Evolutionary conservation across 2,797 vertebrate genomes (phyloP).

Genomic region (Hoplostethus mediterraneus): DNA sequence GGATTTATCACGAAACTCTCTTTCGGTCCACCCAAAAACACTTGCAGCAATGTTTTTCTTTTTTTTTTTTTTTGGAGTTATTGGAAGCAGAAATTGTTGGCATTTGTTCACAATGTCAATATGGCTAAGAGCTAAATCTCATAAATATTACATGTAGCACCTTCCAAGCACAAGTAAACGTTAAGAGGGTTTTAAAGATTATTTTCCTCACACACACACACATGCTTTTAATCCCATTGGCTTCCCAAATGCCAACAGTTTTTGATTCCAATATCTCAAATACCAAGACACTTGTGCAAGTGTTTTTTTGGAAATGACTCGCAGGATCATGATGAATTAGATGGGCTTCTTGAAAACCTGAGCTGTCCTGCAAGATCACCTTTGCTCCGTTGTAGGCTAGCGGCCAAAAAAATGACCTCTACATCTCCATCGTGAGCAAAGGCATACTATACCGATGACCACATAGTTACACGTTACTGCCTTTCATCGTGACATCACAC

Average conservation of each 20-base stretch:
- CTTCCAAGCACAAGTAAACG: not conserved
- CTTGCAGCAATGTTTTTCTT: not conserved
- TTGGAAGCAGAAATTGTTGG: slow-evolving; percentile 9
- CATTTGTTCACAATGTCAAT: slow-evolving; percentile 21
- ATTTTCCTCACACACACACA: slow-evolving; percentile 20
- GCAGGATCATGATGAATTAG: slow-evolving; percentile 2
- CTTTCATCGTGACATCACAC: slow-evolving; percentile 42
- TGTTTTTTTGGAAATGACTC: slow-evolving; percentile 33
- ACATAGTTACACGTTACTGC: slow-evolving; percentile 48
- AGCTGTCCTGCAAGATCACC: slow-evolving; percentile 28
- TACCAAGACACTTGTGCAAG: slow-evolving; percentile 24
- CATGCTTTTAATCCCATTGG: slow-evolving; percentile 27
- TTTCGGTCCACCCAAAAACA: slow-evolving; percentile 38
- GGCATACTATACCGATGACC: slow-evolving; percentile 47
- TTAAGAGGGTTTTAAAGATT: slow-evolving; percentile 8
- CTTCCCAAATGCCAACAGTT: slow-evolving; percentile 23
- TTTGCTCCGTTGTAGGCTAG: slow-evolving; percentile 16
- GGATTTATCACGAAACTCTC: slow-evolving; percentile 38
- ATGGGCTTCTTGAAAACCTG: slow-evolving; percentile 1
- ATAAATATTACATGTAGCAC: slow-evolving; percentile 34
- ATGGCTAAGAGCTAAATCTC: not conserved
- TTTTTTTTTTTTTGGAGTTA: slow-evolving; percentile 18
- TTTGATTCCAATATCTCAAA: slow-evolving; percentile 26
- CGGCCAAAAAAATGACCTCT: slow-evolving; percentile 25
- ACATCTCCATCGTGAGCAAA: slow-evolving; percentile 29